Evolutionary conservation across 2,888 invertebrate species (phyloP).

Genomic region (Boloria selene): DNA sequence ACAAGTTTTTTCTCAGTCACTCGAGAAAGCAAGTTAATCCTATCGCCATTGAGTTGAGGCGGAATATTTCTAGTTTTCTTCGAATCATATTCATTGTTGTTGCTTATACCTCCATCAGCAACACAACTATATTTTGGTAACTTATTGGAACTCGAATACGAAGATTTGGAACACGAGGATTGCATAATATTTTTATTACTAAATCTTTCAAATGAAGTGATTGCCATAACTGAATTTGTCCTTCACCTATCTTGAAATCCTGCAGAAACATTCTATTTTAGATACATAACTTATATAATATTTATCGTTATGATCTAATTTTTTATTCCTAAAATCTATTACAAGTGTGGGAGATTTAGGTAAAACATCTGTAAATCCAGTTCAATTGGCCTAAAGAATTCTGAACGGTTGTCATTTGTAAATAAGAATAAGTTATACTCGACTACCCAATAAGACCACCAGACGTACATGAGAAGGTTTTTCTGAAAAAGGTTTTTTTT

Average conservation of each 20-base stretch:
- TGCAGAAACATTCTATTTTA: not conserved
- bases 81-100: conserved; percentile 41
- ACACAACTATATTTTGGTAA: conserved; percentile 47
- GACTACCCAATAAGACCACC: not conserved
- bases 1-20: conserved; percentile 58
- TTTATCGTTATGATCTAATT: too few relatives aligned
- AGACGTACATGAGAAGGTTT: not conserved
- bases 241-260: not conserved
- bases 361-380: too few relatives aligned
- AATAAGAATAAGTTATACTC: not conserved
- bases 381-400: too few relatives aligned
- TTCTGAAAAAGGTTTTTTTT: too few relatives aligned
- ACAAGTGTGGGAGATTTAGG: too few relatives aligned
- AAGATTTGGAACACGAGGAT: conserved; percentile 44
- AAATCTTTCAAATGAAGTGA: conserved; percentile 48
- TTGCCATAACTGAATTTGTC: conserved; percentile 51
- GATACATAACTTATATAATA: too few relatives aligned
- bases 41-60: conserved; percentile 57
- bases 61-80: conserved; percentile 49
- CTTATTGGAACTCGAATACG: conserved; percentile 42
- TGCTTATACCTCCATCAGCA: conserved; percentile 47
- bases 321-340: too few relatives aligned
- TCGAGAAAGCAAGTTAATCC: conserved; percentile 54
- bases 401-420: not conserved
- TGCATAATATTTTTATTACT: conserved; percentile 45